A percentile compares a stretch with the other conserved stretches of the same genome.
These are phyloP conservation scores for Agrochola lota DNA, from an alignment of 2,888 invertebrate genomes.

Conservation along the genomic window DNA sequence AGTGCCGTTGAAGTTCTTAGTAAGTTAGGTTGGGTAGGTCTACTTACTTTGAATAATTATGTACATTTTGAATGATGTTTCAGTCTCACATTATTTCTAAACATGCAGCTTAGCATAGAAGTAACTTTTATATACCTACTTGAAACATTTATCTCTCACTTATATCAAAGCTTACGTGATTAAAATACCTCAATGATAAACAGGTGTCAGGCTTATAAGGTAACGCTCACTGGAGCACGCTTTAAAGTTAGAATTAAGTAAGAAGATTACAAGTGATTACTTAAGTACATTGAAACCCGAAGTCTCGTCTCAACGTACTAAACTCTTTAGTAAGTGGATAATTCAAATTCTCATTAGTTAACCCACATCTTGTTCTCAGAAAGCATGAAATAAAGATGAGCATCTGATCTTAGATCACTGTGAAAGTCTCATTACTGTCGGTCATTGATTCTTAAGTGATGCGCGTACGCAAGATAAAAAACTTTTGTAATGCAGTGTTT, in stretches of 20 bases:
- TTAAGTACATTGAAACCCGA: conserved; percentile 1
- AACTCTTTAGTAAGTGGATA: not conserved
- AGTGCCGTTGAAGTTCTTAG: too few relatives aligned
- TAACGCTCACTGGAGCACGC: not conserved
- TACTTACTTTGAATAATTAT: too few relatives aligned
- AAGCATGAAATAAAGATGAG: conserved; percentile 47
- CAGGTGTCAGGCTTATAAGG: not conserved
- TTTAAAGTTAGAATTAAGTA: too few relatives aligned
- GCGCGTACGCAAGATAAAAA: conserved; percentile 42
- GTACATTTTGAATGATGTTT: too few relatives aligned
- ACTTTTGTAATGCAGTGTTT: conserved; percentile 26
- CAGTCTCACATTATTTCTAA: not conserved
- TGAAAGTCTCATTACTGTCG: conserved; percentile 46
- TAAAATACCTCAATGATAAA: not conserved
- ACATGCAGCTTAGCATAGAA: not conserved
- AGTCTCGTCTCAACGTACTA: not conserved
- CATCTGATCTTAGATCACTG: conserved; percentile 45
- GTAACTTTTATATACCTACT: not conserved
- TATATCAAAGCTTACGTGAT: too few relatives aligned
- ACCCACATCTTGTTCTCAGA: conserved; percentile 6
- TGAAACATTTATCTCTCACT: too few relatives aligned
- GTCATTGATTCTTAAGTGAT: conserved; percentile 41
- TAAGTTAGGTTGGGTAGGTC: too few relatives aligned
- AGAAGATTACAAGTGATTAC: conserved; percentile 17
- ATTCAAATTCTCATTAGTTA: conserved; percentile 18